These are phyloP conservation scores for Himalopsyche anomala DNA, from an alignment of 2,888 invertebrate species.

Conservation along the genomic window DNA sequence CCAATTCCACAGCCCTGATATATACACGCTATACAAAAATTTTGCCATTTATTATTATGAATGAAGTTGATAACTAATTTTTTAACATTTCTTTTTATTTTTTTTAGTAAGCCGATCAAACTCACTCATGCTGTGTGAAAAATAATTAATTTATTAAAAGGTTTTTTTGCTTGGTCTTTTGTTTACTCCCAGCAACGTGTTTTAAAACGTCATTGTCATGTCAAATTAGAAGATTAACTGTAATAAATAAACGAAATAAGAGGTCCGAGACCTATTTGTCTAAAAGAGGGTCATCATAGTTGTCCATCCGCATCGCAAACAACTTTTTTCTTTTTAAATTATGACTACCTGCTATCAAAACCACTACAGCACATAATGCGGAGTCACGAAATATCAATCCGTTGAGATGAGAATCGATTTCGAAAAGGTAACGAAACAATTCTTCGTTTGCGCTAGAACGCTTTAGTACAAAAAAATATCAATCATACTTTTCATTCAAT, in stretches of 20 bases:
- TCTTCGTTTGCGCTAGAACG: neutral
- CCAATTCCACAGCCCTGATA: no score
- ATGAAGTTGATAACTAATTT: no score
- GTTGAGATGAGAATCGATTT: neutral
- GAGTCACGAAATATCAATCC: constrained; percentile 39
- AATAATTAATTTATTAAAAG: no score
- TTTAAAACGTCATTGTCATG: neutral
- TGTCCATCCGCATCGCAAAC: constrained; percentile 27
- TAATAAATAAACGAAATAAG: constrained; percentile 40
- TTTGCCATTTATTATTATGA: no score
- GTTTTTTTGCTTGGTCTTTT: no score
- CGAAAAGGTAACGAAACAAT: neutral
- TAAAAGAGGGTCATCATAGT: constrained; percentile 35
- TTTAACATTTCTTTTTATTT: neutral
- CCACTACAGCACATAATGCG: neutral
- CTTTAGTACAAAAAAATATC: neutral
- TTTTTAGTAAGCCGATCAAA: no score
- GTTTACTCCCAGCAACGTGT: no score
- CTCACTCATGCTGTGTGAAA: no score
- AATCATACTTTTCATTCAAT: constrained; percentile 2
- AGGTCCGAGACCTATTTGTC: constrained; percentile 13
- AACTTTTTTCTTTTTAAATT: constrained; percentile 5
- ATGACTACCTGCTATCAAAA: constrained; percentile 23
- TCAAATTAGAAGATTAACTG: constrained; percentile 20
- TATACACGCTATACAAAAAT: no score